These are phyloP conservation scores for Halisarca cf. caerulea DNA, from an alignment of 37 sponge, comb jelly and placozoan genomes.

Conservation along the genomic window DNA sequence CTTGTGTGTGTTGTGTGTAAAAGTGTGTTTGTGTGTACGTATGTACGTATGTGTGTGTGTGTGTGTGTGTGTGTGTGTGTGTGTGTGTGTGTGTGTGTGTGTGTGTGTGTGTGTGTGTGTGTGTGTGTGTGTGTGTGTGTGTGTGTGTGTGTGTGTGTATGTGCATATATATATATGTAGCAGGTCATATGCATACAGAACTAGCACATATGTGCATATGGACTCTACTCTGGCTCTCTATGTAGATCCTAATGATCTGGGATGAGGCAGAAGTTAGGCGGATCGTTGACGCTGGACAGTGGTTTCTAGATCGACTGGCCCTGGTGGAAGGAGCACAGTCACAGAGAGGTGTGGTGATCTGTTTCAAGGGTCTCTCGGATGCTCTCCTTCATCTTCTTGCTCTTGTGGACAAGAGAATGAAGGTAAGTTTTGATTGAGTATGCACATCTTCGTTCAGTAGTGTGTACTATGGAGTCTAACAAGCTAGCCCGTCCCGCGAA, in stretches of 20 bases:
- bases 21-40: too few species aligned
- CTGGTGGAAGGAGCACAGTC: conserved; percentile 76
- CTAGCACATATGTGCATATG: not conserved
- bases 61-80: too few species aligned
- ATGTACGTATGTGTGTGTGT: too few species aligned
- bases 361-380: conserved; percentile 88
- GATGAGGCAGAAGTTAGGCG: conserved; percentile 71
- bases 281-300: conserved; percentile 59
- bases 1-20: too few species aligned
- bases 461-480: too few species aligned
- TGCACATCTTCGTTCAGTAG: too few species aligned
- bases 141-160: too few species aligned
- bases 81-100: too few species aligned
- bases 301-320: conserved; percentile 59
- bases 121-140: too few species aligned
- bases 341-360: conserved; percentile 81
- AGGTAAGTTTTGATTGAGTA: conserved; percentile 24
- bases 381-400: conserved; percentile 53
- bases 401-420: conserved; percentile 65
- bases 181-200: not conserved
- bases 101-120: too few species aligned
- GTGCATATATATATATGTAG: not conserved
- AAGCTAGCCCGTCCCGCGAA: too few species aligned
- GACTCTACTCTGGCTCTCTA: too few species aligned
- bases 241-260: conserved; percentile 69